phyloP scores from a whole-genome alignment of 2,888 invertebrate genomes.

The Plemyria rubiginata region DNA sequence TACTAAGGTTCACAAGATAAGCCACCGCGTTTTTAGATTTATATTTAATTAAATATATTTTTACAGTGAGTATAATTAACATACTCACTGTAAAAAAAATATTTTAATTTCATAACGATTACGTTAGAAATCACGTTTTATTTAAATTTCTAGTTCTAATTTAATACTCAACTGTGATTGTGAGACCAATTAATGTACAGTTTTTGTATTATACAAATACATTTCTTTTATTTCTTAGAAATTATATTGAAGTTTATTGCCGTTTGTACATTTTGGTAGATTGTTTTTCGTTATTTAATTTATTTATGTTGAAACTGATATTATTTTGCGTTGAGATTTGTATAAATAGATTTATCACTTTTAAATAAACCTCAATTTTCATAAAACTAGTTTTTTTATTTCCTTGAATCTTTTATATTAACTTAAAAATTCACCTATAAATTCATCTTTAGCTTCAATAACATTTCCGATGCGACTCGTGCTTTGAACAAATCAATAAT shows the following conservation, averaged over 20 bases:
- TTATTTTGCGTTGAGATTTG: slow-evolving; percentile 38
- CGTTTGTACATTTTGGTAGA: slow-evolving; percentile 20
- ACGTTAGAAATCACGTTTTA: slow-evolving; percentile 10
- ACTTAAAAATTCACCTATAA: no score
- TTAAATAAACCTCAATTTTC: slow-evolving; percentile 39
- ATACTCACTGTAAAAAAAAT: slow-evolving; percentile 14
- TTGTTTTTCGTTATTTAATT: slow-evolving; percentile 28
- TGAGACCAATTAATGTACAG: slow-evolving; percentile 38
- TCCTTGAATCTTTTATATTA: no score
- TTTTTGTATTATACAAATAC: slow-evolving; percentile 22
- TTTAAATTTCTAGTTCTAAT: slow-evolving; percentile 25
- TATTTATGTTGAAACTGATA: slow-evolving; percentile 32
- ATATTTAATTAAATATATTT: no score
- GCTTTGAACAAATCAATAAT: no score
- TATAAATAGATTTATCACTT: slow-evolving; percentile 39
- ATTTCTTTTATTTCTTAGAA: slow-evolving; percentile 20
- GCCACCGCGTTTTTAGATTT: no score
- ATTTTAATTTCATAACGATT: not conserved
- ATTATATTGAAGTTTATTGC: slow-evolving; percentile 19
- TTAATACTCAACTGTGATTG: slow-evolving; percentile 39
- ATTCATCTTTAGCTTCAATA: no score
- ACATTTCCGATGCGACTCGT: no score
- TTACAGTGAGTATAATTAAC: no score
- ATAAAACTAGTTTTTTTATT: slow-evolving; percentile 2
- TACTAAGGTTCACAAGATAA: no score